Evolutionary conservation across 2,888 invertebrate species (phyloP), one percentile per base, ranked within the genome.

Genomic region (Diaperis boleti): DNA sequence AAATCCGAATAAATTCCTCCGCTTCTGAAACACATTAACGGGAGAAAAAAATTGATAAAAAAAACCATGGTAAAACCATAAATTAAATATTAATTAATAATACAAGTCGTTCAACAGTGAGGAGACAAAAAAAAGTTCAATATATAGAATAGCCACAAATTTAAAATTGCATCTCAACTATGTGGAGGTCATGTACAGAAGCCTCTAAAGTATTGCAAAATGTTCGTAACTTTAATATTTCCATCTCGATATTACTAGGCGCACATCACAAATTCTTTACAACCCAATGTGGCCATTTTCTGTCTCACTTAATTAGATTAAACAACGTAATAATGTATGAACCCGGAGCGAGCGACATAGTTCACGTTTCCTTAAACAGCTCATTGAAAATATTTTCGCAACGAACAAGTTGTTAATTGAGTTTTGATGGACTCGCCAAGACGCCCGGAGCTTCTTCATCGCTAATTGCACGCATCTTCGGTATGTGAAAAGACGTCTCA

Each of bases 401-500:
- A 57, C 10, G 50, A 52, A 50, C 59, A 42, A 60, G 50, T 42
- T 44, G 52, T 52, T 60, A 60, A 60, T 52, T 60, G 59, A 60
- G 52, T 60, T 60, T 52, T 59, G 59, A 59, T 59, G 50, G 52
- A 52, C 52, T 41, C 49, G 49, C 13, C 55, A 18, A 42, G 42
- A 15, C 35, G 49, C 47, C 49, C 17, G 18, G 13, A 49, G 49
- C 59, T 31, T 42, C 52, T 49, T 41, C 41, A 31, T 31, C 59
- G 37, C 49, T 60, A 60, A 60, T 60, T 60, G 59, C 59, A 60
- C 59, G 59, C 59, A 60, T 60, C 50, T 60, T 59, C 44, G 52
- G 59, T 60, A 60, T 60, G 59, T 60, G 59, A 60, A 59, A 59
- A 60, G 59, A 35, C 59, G 59, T 60, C 59, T 60, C 50, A 60